Percentiles rank a stretch among this genome's conserved stretches.
Evolutionary conservation across 2,888 invertebrate genomes (phyloP).

Genomic region (Nomada ruficornis): DNA sequence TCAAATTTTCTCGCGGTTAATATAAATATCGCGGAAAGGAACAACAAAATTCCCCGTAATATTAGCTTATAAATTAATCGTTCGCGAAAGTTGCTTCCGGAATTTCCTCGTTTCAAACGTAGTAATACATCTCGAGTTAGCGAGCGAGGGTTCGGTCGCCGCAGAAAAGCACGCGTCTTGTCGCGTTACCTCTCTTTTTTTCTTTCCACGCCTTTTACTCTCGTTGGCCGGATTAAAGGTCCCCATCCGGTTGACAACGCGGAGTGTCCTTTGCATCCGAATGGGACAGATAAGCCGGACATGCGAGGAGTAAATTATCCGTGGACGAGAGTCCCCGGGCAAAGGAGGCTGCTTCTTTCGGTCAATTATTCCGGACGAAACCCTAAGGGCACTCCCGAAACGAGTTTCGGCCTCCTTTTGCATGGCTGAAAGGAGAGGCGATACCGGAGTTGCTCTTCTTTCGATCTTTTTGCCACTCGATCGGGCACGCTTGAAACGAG

Average conservation of each 20-base stretch:
- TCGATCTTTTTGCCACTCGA: constrained; percentile 47
- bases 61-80: constrained; percentile 47
- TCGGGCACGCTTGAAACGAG: constrained; percentile 35
- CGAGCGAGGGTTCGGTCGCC: not conserved
- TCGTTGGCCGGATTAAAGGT: constrained; percentile 29
- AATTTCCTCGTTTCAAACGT: constrained; percentile 1
- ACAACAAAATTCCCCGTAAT: not conserved
- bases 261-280: constrained; percentile 67
- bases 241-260: constrained; percentile 27
- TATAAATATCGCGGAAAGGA: not conserved
- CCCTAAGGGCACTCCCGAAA: constrained; percentile 70
- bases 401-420: constrained; percentile 67
- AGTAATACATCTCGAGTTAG: not conserved
- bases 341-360: constrained; percentile 50
- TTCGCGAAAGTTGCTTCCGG: not conserved
- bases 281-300: constrained; percentile 61
- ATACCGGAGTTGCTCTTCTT: constrained; percentile 47
- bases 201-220: constrained; percentile 9
- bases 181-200: not conserved
- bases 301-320: constrained; percentile 64
- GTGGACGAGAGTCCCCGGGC: constrained; percentile 32
- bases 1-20: not conserved
- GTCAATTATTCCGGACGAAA: constrained; percentile 71
- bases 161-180: constrained; percentile 7
- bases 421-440: constrained; percentile 47